Conservation (phyloP, 2,797 vertebrate genomes). For the Acrossocheilus wenchowensis region DNA sequence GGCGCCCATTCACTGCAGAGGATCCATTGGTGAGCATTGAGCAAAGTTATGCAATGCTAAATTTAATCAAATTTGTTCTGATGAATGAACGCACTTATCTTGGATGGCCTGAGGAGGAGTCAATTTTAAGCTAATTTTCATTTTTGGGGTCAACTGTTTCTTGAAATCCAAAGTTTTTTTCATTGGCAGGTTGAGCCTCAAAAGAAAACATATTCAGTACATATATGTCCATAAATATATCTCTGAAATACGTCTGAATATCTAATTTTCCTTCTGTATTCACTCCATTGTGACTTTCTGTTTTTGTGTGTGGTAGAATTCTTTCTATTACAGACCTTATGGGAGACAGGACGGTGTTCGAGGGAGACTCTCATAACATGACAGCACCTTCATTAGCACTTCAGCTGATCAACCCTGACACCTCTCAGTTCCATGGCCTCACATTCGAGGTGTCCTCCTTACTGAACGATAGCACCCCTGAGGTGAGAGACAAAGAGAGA, state of each 20-base stretch:
- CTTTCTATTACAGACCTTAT: conserved; percentile 79
- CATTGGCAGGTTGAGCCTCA: too few species aligned
- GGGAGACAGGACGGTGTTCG: conserved; percentile 81
- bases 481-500: conserved; percentile 74
- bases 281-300: not conserved
- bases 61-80: too few species aligned
- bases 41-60: too few species aligned
- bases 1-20: too few species aligned
- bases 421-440: conserved; percentile 78
- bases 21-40: too few species aligned
- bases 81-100: too few species aligned
- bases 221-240: not conserved
- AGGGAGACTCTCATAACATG: conserved; percentile 70
- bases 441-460: conserved; percentile 80
- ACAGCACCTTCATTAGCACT: conserved; percentile 77
- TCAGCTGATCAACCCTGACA: conserved; percentile 73
- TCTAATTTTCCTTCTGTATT: not conserved
- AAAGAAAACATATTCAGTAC: not conserved
- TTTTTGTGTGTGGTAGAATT: conserved; percentile 75
- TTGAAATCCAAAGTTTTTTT: not conserved
- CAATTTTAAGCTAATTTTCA: not conserved
- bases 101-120: not conserved
- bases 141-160: not conserved
- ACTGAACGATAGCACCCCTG: conserved; percentile 64
- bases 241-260: not conserved